Evolutionary conservation across 1,140 invertebrate genomes (phyloP).

Genomic region (Drosophila lini): DNA sequence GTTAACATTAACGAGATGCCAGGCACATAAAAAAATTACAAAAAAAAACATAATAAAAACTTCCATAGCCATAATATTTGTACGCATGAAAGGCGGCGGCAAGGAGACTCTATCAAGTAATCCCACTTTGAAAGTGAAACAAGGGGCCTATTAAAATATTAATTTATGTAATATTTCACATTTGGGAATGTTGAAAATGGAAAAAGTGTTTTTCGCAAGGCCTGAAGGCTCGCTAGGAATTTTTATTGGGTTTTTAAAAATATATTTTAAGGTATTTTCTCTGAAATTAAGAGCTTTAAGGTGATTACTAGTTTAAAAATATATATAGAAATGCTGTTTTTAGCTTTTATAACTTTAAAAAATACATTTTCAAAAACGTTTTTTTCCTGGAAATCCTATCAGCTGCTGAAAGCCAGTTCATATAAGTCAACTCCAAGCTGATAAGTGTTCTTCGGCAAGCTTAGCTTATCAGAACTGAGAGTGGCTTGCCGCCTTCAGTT

Average conservation of each 20-base stretch:
- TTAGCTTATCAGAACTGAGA: slow-evolving; percentile 8
- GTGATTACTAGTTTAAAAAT: not conserved
- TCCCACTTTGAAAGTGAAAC: slow-evolving; percentile 19
- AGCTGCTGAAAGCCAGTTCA: slow-evolving; percentile 23
- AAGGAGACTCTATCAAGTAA: slow-evolving; percentile 31
- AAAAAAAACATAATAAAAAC: slow-evolving; percentile 15
- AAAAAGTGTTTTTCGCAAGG: slow-evolving; percentile 4
- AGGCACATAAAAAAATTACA: not conserved
- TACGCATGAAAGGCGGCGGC: slow-evolving; percentile 27
- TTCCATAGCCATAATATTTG: slow-evolving; percentile 29
- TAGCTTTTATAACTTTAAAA: not conserved
- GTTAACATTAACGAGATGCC: slow-evolving; percentile 53
- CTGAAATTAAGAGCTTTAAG: not conserved
- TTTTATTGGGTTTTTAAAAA: not conserved
- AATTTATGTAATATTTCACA: slow-evolving; percentile 31
- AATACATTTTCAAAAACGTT: not conserved
- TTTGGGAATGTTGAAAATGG: not conserved
- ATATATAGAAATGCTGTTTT: not conserved
- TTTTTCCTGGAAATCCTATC: not conserved
- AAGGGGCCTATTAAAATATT: slow-evolving; percentile 33
- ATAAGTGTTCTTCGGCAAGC: slow-evolving; percentile 18
- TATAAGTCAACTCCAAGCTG: slow-evolving; percentile 2
- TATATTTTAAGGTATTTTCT: not conserved
- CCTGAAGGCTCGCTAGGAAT: not conserved
- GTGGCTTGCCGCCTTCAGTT: slow-evolving; percentile 16